These are phyloP conservation scores for Clostera curtula DNA, from an alignment of 2,888 invertebrate genomes.

Conservation along the genomic window DNA sequence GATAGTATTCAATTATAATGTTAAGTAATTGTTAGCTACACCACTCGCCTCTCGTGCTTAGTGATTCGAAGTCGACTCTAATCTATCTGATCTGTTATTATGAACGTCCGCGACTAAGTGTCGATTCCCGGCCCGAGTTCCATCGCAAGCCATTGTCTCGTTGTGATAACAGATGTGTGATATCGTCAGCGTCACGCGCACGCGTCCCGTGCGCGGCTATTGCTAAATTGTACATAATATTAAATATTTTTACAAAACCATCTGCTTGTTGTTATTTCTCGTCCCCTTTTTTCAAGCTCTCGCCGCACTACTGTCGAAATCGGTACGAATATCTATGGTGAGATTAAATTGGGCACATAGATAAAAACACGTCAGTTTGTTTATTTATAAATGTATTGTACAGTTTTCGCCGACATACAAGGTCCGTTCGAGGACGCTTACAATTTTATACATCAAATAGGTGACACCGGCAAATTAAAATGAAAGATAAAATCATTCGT, in stretches of 20 bases:
- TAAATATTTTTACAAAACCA: slow-evolving; percentile 61
- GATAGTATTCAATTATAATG: no score
- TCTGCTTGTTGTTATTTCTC: slow-evolving; percentile 3
- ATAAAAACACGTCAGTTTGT: not conserved
- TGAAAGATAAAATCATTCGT: not conserved
- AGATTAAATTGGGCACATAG: no score
- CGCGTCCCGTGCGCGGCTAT: slow-evolving; percentile 15
- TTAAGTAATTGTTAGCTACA: no score
- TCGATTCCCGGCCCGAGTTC: no score
- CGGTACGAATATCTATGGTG: no score
- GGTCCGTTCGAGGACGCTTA: not conserved
- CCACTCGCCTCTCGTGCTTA: no score
- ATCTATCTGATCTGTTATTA: no score
- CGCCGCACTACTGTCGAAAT: no score
- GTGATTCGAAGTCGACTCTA: no score
- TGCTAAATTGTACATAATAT: slow-evolving; percentile 53
- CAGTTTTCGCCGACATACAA: slow-evolving; percentile 3
- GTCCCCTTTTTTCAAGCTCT: no score
- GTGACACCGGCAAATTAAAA: slow-evolving; percentile 1
- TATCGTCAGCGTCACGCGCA: slow-evolving; percentile 1
- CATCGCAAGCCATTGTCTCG: no score
- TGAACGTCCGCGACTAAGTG: no score
- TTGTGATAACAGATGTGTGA: slow-evolving; percentile 1
- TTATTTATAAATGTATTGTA: slow-evolving; percentile 1
- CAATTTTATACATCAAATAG: slow-evolving; percentile 12